Percentiles rank a stretch among this genome's conserved stretches.
These are phyloP conservation scores for Tribolium castaneum DNA, from an alignment of 1,140 invertebrate species.

Conservation along the genomic window DNA sequence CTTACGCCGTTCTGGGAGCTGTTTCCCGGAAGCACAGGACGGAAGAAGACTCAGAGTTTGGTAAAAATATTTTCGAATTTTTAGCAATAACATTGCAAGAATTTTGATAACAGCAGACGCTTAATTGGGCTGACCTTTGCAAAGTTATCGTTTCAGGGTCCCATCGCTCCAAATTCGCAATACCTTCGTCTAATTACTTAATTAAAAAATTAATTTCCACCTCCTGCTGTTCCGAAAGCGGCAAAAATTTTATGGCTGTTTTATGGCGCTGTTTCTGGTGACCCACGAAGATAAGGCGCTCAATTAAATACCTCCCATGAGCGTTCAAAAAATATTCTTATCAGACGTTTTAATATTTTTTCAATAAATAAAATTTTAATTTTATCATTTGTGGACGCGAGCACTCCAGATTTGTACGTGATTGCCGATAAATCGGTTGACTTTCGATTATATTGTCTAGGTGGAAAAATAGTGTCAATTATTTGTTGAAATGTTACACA, in stretches of 20 bases:
- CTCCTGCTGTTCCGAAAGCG: background rate
- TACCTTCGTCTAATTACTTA: background rate
- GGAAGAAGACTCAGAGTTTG: background rate
- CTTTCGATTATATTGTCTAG: background rate
- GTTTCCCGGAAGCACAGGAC: slow-evolving; percentile 20
- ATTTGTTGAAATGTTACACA: background rate
- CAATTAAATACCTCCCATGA: background rate
- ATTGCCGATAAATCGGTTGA: background rate
- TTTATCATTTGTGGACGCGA: background rate
- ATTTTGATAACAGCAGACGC: background rate
- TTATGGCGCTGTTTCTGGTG: background rate
- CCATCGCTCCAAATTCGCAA: background rate
- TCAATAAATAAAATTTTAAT: background rate
- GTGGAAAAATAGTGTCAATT: background rate
- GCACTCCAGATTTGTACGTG: background rate
- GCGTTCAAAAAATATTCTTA: background rate
- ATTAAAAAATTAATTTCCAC: background rate
- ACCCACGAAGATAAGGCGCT: slow-evolving; percentile 14
- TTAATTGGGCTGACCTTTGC: background rate
- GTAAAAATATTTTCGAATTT: background rate
- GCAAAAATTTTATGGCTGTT: background rate
- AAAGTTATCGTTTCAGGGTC: background rate
- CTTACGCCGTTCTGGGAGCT: slow-evolving; percentile 49
- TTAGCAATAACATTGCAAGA: background rate
- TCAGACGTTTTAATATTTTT: background rate